These are phyloP conservation scores for Pangasianodon gigas DNA, from an alignment of 2,113 vertebrate genomes.

Conservation along the genomic window DNA sequence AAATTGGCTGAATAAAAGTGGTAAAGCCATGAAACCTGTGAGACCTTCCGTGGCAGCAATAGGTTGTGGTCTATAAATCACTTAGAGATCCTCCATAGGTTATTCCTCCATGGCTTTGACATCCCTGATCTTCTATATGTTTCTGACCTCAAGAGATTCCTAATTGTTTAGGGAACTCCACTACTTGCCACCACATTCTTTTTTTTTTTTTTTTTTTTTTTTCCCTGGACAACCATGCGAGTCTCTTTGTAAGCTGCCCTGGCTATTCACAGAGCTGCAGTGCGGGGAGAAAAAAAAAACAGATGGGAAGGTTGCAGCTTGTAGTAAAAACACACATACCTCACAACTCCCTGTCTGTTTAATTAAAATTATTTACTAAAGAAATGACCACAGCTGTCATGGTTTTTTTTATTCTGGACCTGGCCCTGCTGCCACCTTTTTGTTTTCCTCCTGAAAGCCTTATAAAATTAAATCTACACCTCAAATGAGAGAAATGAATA, in stretches of 20 bases:
- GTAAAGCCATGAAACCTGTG: neutral
- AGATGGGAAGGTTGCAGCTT: neutral
- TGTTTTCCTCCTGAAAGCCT: constrained; percentile 23
- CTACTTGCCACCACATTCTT: neutral
- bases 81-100: neutral
- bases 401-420: neutral
- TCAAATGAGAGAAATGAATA: constrained; percentile 23
- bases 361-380: constrained; percentile 14
- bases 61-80: neutral
- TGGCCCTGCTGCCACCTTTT: neutral
- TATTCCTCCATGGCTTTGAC: neutral
- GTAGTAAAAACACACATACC: neutral
- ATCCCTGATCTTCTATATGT: neutral
- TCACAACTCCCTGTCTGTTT: neutral
- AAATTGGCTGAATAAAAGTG: neutral
- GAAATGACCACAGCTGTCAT: constrained; percentile 1
- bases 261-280: neutral
- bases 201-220: neutral
- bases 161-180: neutral
- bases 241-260: neutral
- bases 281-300: too few relatives aligned
- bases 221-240: neutral
- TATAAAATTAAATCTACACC: neutral
- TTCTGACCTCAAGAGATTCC: neutral
- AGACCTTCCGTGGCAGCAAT: neutral